These are phyloP conservation scores for Brachionus koreanus DNA, from an alignment of 1,140 invertebrate species.

Conservation along the genomic window DNA sequence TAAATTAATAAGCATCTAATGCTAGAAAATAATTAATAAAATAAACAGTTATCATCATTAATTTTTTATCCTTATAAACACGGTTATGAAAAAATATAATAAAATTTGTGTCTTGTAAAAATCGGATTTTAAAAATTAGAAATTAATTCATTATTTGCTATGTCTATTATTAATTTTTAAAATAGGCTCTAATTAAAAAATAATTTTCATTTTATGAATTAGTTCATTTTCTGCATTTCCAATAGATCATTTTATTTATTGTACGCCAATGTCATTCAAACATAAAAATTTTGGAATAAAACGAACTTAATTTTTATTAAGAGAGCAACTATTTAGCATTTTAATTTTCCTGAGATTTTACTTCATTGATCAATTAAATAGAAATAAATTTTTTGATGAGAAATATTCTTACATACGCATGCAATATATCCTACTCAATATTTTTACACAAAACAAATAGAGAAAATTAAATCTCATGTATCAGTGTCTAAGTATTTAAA, in stretches of 20 bases:
- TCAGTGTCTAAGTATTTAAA: background rate
- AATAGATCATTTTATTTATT: background rate
- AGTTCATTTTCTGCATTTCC: background rate
- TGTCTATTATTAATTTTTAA: background rate
- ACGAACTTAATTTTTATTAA: too few relatives aligned
- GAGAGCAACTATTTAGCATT: too few relatives aligned
- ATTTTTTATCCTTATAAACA: background rate
- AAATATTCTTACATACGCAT: background rate
- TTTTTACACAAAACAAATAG: background rate
- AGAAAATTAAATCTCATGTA: background rate
- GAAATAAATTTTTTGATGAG: background rate
- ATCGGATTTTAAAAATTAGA: background rate
- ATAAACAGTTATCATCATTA: background rate
- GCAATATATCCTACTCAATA: background rate
- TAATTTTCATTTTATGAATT: background rate
- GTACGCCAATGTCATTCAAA: background rate
- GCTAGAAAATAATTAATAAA: background rate
- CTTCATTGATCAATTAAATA: background rate
- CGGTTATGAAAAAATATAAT: background rate
- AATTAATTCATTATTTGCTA: background rate
- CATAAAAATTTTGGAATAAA: too few relatives aligned
- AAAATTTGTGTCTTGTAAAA: background rate
- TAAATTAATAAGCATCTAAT: background rate
- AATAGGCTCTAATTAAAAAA: background rate
- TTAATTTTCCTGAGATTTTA: background rate